These are phyloP conservation scores for Ooceraea biroi DNA, from an alignment of 1,140 invertebrate genomes.

Conservation along the genomic window DNA sequence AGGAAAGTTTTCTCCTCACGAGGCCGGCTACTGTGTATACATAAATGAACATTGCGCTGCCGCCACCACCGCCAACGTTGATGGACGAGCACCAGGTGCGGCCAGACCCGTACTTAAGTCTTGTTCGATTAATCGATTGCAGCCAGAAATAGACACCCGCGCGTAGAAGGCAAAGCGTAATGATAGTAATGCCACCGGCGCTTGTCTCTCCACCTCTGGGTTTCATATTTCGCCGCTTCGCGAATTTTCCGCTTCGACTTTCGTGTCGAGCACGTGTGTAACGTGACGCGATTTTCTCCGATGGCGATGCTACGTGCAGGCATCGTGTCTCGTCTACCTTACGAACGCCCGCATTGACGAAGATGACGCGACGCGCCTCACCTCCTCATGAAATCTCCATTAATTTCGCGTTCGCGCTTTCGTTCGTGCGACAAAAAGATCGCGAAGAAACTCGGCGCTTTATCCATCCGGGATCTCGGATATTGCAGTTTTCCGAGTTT, in stretches of 20 bases:
- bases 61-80: conserved; percentile 32
- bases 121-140: conserved; percentile 77
- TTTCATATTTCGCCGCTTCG: conserved; percentile 56
- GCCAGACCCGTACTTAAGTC: conserved; percentile 73
- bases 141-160: conserved; percentile 65
- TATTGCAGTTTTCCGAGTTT: conserved; percentile 47
- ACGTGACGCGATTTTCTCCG: conserved; percentile 11
- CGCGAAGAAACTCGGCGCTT: conserved; percentile 16
- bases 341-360: neutral
- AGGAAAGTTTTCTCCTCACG: conserved; percentile 73
- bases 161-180: conserved; percentile 57
- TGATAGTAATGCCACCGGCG: conserved; percentile 55
- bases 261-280: conserved; percentile 9
- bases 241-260: neutral
- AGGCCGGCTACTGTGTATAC: conserved; percentile 67
- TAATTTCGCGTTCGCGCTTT: neutral
- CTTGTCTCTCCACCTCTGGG: conserved; percentile 29
- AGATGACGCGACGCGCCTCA: neutral
- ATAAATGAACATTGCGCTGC: conserved; percentile 69
- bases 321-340: neutral
- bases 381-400: neutral
- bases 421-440: neutral
- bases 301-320: neutral
- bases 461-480: conserved; percentile 34
- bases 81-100: conserved; percentile 78